These are phyloP conservation scores for Diorhabda sublineata DNA, from an alignment of 1,140 invertebrate species.

Conservation along the genomic window DNA sequence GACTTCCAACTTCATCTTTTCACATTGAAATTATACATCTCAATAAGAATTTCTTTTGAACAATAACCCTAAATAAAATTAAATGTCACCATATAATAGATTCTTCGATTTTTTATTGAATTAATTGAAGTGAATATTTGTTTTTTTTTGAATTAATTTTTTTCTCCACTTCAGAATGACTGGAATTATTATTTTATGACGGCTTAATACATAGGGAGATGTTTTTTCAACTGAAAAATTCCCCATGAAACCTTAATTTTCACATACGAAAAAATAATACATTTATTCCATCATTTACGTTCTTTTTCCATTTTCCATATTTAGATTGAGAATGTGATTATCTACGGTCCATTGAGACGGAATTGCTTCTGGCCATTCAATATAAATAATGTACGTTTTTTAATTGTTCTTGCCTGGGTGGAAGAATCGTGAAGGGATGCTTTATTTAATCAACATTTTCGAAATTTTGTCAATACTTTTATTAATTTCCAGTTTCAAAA, in stretches of 20 bases:
- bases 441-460: too few relatives aligned
- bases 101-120: too few relatives aligned
- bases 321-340: slow-evolving; percentile 35
- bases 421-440: slow-evolving; percentile 8
- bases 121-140: too few relatives aligned
- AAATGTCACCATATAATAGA: too few relatives aligned
- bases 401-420: slow-evolving; percentile 34
- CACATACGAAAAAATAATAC: slow-evolving; percentile 9
- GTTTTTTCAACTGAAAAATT: neutral
- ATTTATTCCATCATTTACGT: slow-evolving; percentile 27
- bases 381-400: slow-evolving; percentile 30
- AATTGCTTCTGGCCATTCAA: slow-evolving; percentile 29
- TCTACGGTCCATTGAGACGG: slow-evolving; percentile 31
- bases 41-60: neutral
- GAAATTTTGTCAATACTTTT: too few relatives aligned
- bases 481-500: too few relatives aligned
- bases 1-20: neutral
- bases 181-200: neutral
- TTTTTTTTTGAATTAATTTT: too few relatives aligned
- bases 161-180: too few relatives aligned
- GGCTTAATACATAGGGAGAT: neutral
- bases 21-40: neutral
- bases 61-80: neutral
- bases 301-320: slow-evolving; percentile 26
- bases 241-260: neutral